Base-by-base conservation (phyloP, 2,113 vertebrate species). In the Percina caprodes region DNA sequence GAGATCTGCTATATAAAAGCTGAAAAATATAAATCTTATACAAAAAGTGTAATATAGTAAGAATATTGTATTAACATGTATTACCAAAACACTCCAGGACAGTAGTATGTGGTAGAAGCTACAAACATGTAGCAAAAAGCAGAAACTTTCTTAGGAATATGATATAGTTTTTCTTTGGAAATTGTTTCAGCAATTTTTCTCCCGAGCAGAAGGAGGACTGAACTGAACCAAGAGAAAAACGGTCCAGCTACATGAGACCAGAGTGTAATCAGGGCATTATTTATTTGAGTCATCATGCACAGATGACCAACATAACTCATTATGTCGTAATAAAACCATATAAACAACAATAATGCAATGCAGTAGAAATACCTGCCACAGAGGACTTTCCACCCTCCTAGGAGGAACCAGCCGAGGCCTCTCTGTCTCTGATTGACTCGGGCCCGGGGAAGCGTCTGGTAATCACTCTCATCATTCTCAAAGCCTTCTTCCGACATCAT, bases 401-500 rank as follows among this genome's bases (percentile, higher is more conserved):
- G 95, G 45, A 99, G 88, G 91, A 99, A 96, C 97, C 98, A 97
- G 62, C 96, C 95, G 23, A 99, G 92, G 16, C 98, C 97, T 84
- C 94, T 90, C 51, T 86, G 95, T 73, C 95, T 95, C 46, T 94
- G 96, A 1, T 82, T 90, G 89, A 95, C 80, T 86, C 97, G 92
- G 70, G 97, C 97, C 85, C 97, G 95, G 23, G 98, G 98, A 67
- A 99, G 92, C 1, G 97, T 99, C 87, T 99, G 98, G 85, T 99
- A 99, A 92, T 98, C 98, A 33, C 96, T 97, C 87, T 99, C 98
- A 4, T 99, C 97, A 15, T 98, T 98, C 94, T 99, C 98, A 80
- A 99, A 98, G 67, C 96, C 98, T 93, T 99, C 98, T 94, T 99
- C 98, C 55, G 98, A 99, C 98, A 99, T 99, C 98, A 99, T 99